Percentiles rank a stretch among this genome's conserved stretches.
phyloP scores from a whole-genome alignment of 2,113 vertebrate species.

The Sarotherodon lohbergeri region DNA sequence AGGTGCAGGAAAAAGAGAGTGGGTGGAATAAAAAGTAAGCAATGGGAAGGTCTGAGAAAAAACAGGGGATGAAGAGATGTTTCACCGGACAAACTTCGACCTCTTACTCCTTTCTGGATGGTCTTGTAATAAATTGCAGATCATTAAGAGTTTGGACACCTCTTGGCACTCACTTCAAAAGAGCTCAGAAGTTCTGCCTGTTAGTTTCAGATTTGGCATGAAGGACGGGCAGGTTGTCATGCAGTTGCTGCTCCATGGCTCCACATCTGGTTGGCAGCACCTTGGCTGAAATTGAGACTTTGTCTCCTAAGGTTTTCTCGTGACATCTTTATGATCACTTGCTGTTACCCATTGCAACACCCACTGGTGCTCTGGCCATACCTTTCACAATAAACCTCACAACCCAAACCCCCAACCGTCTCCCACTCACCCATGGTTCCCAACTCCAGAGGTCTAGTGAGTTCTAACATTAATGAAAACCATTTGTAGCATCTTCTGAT shows the following conservation, averaged over 20 bases:
- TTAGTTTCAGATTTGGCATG: slow-evolving; percentile 66
- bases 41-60: background rate
- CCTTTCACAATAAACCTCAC: slow-evolving; percentile 25
- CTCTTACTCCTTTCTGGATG: slow-evolving; percentile 57
- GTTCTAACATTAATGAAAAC: slow-evolving; percentile 61
- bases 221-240: slow-evolving; percentile 48
- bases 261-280: slow-evolving; percentile 78
- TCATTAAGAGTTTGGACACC: slow-evolving; percentile 73
- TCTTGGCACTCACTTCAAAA: slow-evolving; percentile 75
- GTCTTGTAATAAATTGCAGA: slow-evolving; percentile 70
- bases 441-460: slow-evolving; percentile 13
- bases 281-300: slow-evolving; percentile 75
- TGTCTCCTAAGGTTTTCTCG: slow-evolving; percentile 70
- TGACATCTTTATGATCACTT: slow-evolving; percentile 79
- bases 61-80: slow-evolving; percentile 30
- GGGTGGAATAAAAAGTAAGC: slow-evolving; percentile 11
- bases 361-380: background rate
- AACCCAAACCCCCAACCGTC: background rate
- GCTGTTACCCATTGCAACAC: slow-evolving; percentile 39
- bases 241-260: slow-evolving; percentile 46
- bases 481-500: slow-evolving; percentile 55
- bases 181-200: slow-evolving; percentile 60
- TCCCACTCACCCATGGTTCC: slow-evolving; percentile 28
- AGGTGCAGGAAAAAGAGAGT: slow-evolving; percentile 56
- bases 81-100: slow-evolving; percentile 60